Evolutionary conservation across 1,140 invertebrate genomes (phyloP).

Genomic region (Orchesella cincta): DNA sequence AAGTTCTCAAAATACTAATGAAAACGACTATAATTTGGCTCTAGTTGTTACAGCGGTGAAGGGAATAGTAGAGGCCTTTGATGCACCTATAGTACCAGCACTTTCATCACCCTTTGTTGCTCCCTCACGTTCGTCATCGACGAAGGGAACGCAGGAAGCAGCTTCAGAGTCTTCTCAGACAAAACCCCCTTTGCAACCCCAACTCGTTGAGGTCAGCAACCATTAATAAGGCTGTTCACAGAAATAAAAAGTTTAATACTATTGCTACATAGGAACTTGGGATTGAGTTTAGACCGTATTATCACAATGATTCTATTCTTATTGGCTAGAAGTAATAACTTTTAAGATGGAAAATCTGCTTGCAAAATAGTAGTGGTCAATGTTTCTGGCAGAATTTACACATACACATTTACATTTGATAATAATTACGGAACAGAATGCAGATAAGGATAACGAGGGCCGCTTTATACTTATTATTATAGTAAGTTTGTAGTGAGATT

Average conservation of each 20-base stretch:
- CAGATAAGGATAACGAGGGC: too few species aligned
- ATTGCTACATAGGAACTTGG: too few species aligned
- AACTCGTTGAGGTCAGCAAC: neutral
- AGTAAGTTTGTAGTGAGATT: too few species aligned
- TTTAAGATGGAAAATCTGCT: too few species aligned
- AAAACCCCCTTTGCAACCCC: too few species aligned
- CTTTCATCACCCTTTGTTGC: too few species aligned
- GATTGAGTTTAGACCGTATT: too few species aligned
- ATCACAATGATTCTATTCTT: neutral
- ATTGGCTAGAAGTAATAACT: neutral
- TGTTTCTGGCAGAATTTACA: neutral
- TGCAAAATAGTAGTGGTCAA: too few species aligned
- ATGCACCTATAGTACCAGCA: neutral
- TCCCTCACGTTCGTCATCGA: neutral
- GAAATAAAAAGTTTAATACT: neutral
- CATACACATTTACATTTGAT: too few species aligned
- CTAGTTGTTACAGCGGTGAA: slow-evolving; percentile 50
- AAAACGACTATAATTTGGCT: slow-evolving; percentile 41
- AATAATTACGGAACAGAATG: too few species aligned
- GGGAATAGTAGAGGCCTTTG: slow-evolving; percentile 48
- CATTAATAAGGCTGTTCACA: neutral
- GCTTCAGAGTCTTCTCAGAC: too few species aligned
- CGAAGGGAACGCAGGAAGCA: slow-evolving; percentile 2
- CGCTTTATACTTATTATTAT: too few species aligned
- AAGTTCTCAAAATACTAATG: slow-evolving; percentile 3